These are phyloP conservation scores for Labroides dimidiatus DNA, from an alignment of 2,797 vertebrate species.

Conservation along the genomic window DNA sequence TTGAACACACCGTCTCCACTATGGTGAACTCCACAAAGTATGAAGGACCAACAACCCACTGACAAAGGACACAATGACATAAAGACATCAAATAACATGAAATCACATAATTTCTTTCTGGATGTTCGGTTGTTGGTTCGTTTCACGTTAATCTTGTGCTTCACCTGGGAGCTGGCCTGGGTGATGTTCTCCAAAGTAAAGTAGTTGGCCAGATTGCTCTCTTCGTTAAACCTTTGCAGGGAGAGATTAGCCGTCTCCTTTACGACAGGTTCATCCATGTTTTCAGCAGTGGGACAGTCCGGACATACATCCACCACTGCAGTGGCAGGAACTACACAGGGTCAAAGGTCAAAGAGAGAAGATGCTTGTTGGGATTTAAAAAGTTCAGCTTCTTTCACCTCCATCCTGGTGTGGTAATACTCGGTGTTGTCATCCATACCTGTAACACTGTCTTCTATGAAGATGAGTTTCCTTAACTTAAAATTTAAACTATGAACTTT, in stretches of 20 bases:
- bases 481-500: no score
- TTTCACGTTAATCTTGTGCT: not conserved
- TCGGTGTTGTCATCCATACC: no score
- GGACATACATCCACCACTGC: slow-evolving; percentile 61
- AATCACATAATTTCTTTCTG: no score
- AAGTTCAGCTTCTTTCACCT: no score
- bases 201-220: slow-evolving; percentile 62
- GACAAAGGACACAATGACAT: not conserved
- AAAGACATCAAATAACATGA: no score
- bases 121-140: not conserved
- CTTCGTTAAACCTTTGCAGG: slow-evolving; percentile 77
- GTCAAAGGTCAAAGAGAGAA: no score
- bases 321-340: slow-evolving; percentile 61
- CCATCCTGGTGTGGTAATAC: no score
- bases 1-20: slow-evolving; percentile 76
- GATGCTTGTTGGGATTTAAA: no score
- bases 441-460: no score
- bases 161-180: slow-evolving; percentile 75
- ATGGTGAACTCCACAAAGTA: slow-evolving; percentile 82
- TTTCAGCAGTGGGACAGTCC: slow-evolving; percentile 72
- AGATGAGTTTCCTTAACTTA: no score
- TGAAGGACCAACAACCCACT: slow-evolving; percentile 72
- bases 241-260: slow-evolving; percentile 71
- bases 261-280: slow-evolving; percentile 66
- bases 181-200: slow-evolving; percentile 76